Evolutionary conservation across 1,140 invertebrate genomes (phyloP), one percentile per base, ranked within the genome.

Genomic region (Limonius californicus): DNA sequence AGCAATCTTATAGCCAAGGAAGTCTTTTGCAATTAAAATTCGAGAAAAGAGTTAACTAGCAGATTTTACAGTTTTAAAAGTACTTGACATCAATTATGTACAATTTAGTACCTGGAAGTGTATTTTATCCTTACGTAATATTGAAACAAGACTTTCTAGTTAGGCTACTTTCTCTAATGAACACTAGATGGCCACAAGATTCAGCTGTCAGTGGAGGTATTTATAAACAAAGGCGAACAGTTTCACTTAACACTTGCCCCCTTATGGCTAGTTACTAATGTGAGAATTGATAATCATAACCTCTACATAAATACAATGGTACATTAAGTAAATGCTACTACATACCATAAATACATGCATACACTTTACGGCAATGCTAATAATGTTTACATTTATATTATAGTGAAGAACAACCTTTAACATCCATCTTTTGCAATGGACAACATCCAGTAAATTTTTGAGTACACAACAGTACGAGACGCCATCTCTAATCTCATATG

Each of bases 391-490:
- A 50, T 50, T 50, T 18, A 50, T 50, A 50, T 12, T 16, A 19
- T 18, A 21, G 2, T 19, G 16, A 50, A 18, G 16, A 19, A 50
- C 16, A 14, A 12, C 9, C 45, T 50, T 18, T 11, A 19, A 50
- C 9, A 18, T 50, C 16, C 45, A 50, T 19, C n/a, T 50, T 7
- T 11, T 18, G 15, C 18, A 21, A 18, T 9, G 9, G 9, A 21
- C 45, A 50, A 50, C 45, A 21, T 50, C 16, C 45, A 50, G 16
- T 50, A 50, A 50, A 50, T 50, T 50, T 50, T 21, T 21, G n/a
- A 50, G 9, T 19, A 50, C n/a, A 18, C 45, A 50, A 50, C n/a
- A 39, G 11, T 14, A 12, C n/a, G 35, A 39, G n/a, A 39, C n/a
- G n/a, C 8, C 2, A 39, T 39, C 35, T 14, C 35, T 9, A 39